These are phyloP conservation scores for Aldabrachelys gigantea DNA, from an alignment of 2,113 vertebrate genomes.

Conservation along the genomic window DNA sequence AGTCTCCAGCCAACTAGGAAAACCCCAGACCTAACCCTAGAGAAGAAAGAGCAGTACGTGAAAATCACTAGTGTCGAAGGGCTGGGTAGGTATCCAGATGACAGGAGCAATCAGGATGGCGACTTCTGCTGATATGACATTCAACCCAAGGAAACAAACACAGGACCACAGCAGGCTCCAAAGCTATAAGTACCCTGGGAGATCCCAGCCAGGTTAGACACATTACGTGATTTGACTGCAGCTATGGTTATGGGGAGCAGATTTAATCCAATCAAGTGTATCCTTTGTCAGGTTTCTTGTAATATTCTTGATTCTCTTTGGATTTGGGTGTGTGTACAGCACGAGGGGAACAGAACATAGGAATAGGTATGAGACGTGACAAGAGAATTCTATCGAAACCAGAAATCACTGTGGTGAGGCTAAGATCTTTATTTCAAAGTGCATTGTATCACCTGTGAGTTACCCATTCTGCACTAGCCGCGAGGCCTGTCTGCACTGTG, in stretches of 20 bases:
- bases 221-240: not conserved
- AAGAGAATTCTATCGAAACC: not conserved
- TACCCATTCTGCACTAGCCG: not conserved
- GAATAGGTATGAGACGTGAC: not conserved
- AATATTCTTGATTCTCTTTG: not conserved
- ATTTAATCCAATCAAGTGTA: not conserved
- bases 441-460: not conserved
- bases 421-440: not conserved
- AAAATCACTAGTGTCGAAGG: not conserved
- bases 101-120: not conserved
- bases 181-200: accelerated
- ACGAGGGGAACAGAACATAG: not conserved
- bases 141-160: not conserved
- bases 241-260: not conserved
- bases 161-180: not conserved
- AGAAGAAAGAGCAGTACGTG: not conserved
- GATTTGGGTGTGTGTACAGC: not conserved
- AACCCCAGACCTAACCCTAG: not conserved
- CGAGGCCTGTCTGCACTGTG: not conserved
- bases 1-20: not conserved
- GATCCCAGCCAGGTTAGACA: not conserved
- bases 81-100: not conserved
- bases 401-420: accelerated
- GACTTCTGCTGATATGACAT: no score
- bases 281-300: not conserved